Evolutionary conservation across 2,888 invertebrate genomes (phyloP).

Genomic region (Drosophila acutilabella): DNA sequence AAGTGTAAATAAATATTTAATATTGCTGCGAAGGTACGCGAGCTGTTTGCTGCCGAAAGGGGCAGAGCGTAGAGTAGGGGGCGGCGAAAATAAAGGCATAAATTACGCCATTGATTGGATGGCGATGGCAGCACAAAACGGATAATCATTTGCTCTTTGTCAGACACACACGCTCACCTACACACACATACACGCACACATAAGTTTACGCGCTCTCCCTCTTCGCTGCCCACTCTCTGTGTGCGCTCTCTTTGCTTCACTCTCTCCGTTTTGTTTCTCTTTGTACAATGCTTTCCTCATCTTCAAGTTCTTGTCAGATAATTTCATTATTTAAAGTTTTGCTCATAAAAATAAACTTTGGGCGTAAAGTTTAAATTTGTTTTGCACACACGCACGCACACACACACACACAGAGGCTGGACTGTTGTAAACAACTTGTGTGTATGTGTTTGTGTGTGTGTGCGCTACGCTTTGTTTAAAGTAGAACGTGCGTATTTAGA

Average conservation of each 20-base stretch:
- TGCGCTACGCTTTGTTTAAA: conserved; percentile 66
- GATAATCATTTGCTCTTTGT: conserved; percentile 52
- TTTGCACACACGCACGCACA: conserved; percentile 61
- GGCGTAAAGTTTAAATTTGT: conserved; percentile 77
- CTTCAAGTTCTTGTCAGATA: conserved; percentile 76
- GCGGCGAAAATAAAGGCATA: conserved; percentile 48
- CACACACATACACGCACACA: conserved; percentile 6
- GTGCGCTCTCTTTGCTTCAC: conserved; percentile 1
- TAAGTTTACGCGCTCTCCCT: conserved; percentile 1
- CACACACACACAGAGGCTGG: conserved; percentile 16
- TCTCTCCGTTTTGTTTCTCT: conserved; percentile 20
- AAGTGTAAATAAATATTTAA: conserved; percentile 77
- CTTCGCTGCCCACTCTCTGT: conserved; percentile 8
- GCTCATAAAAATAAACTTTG: conserved; percentile 76
- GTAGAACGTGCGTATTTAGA: conserved; percentile 78
- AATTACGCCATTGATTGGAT: conserved; percentile 70
- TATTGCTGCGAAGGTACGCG: conserved; percentile 51
- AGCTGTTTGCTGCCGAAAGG: background rate
- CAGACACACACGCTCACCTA: conserved; percentile 25
- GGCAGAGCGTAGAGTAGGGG: conserved; percentile 3
- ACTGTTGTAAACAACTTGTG: background rate
- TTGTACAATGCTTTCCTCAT: conserved; percentile 50
- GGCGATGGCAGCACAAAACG: conserved; percentile 45
- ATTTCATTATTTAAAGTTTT: conserved; percentile 78
- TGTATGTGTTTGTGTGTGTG: conserved; percentile 22